Base-by-base conservation (phyloP, 2,797 vertebrate genomes). In the Oophaga sylvatica region DNA sequence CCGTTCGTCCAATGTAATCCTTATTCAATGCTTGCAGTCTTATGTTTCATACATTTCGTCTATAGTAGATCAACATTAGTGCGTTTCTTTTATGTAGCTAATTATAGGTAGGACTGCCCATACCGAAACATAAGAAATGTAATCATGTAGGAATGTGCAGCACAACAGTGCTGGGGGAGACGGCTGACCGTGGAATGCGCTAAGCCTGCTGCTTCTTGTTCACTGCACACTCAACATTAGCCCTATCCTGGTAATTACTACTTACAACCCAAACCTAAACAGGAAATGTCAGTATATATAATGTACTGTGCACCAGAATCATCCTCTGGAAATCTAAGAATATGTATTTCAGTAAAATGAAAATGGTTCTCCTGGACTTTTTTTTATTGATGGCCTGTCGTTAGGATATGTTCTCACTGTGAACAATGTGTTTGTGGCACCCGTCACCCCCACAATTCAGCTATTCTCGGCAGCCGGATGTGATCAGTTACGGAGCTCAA, bases 111-210 rank as follows among this genome's bases (percentile, higher is more conserved):
- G 10, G 12, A 22, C 35, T 11, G 41, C 67, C 13, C 17, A 56
- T 29, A 20, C 53, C 59, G 31, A 19, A 17, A 83, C 48, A n/a
- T 83, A 26, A 57, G 16, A 45, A 15, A 20, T 13, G 29, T 60
- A 76, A 76, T 73, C 17, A 19, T 73, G 16, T 31, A 84, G 59
- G 57, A 75, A 45, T 76, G 56, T 84, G 80, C 41, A 48, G 5
- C 41, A 67, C 60, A 65, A 35, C 79, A n/a, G 5, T 45, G 59
- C 41, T 65, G 62, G 26, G 62, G 80, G 80, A 81, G 62, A 22
- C 17, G 48, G 81, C n/a, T 8, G 13, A 7, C 20, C n/a, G 53
- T 16, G 29, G 53, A 48, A 73, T 57, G 82, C 73, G 19, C 48
- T 29, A 53, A 56, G 68, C 80, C 10, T 56, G 80, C 48, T 68